Evolutionary conservation across 2,113 vertebrate genomes (phyloP), one percentile per base, ranked within the genome.

Genomic region (Rhagologus leucostigma): DNA sequence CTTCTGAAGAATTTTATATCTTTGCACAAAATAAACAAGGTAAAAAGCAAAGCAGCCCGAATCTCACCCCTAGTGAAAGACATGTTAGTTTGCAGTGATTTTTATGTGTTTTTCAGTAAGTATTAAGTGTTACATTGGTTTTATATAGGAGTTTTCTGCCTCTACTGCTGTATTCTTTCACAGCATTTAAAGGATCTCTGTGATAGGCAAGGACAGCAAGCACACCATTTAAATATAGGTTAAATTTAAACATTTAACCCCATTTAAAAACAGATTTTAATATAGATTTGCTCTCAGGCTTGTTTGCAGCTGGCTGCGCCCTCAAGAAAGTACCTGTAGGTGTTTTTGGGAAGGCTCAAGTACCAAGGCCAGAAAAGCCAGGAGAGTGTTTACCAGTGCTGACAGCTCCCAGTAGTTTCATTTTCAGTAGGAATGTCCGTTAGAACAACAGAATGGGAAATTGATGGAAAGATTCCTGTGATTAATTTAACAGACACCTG

Each of bases 401-500:
- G 50, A 52, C 16, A 64, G 69, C 57, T 80, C 41, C 30, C 46
- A 37, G 70, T 14, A 68, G 22, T 41, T 91, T n/a, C 3, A 16
- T 88, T 87, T 91, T 26, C 60, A 15, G 47, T 6, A 60, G 83
- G 57, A 70, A 35, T 5, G 17, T 57, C 53, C 57, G 33, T 50
- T 4, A 23, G 68, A 80, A 24, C 56, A 1, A 10, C 0, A 30
- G 42, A 53, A 32, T 10, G 29, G 71, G 9, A 14, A 84, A 75
- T 63, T 23, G 1, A 2, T 10, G 49, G 35, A 10, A 52, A 12
- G 19, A 30, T 22, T 46, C 19, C 47, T 94, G 92, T 95, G 85
- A 77, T 94, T 60, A 93, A 81, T 80, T 27, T 7, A 60, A 41
- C 87, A 90, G 83, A 94, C 95, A 93, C 87, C 87, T 95, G 96